Evolutionary conservation across 64 coral and sea anemone species (phyloP), one percentile per base, ranked within the genome.

Genomic region (Actinia tenebrosa): DNA sequence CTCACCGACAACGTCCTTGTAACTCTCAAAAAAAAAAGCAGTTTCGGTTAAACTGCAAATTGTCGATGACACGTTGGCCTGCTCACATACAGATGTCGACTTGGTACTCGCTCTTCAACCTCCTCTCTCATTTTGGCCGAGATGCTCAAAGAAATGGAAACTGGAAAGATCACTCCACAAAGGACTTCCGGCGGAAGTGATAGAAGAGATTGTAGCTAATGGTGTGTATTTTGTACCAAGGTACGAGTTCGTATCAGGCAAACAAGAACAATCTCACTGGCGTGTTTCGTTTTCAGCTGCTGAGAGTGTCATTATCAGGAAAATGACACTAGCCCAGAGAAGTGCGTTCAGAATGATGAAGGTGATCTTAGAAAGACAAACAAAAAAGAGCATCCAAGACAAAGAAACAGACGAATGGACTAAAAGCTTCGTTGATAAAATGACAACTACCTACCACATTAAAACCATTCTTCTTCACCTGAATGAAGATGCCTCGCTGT

Each of bases 201-300:
- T 81, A 44, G 52, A 81, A 18, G 22, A 81, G 25, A 54, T 81
- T 7, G 14, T 81, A 18, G 43, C 43, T 7, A 22, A 43, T 54
- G 79, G 79, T 44, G 79, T 81, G 44, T 37, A 81, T 44, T 81
- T 81, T 45, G 79, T 81, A 43, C 30, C 79, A 44, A 81, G 52
- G 43, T 81, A 43, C 22, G 79, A 81, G 30, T 37, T 37, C 30
- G 30, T 37, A 81, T 45, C 16, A 22, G 37, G 17, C 16, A 37
- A 16, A 44, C 79, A 45, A 81, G 7, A 22, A 3, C 19, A 37
- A 37, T 37, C 22, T 69, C 17, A 47, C 19, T 81, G 79, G 79
- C 79, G 79, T 37, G 52, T 81, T 81, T 81, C 79, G 17, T 81
- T 81, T 54, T 81, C 79, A 81, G 17, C 45, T 18, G 79, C 79